Base-by-base conservation (phyloP, 2,888 invertebrate genomes). In the Agrotis clavis region DNA sequence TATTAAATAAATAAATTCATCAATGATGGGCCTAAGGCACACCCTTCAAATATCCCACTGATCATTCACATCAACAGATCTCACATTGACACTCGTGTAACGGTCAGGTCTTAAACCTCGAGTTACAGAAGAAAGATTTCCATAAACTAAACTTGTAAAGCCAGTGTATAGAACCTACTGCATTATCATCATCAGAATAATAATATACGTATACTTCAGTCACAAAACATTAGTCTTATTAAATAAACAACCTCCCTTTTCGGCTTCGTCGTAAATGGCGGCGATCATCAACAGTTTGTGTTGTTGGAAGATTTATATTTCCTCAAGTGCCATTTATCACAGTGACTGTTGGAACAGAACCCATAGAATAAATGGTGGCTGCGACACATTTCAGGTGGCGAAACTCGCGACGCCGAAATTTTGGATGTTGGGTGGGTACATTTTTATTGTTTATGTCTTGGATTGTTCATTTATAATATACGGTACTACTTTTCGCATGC, bases 271-370 rank as follows among this genome's bases (percentile, higher is more conserved):
- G 59, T 67, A 25, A 53, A 77, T 61, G 70, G 64, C 16, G 14
- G 53, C 56, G 21, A 64, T 71, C 61, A 66, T 71, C 50, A 79
- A 81, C 71, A 48, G 54, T 81, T 69, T 35, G 51, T 21, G 69
- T 61, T 64, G 51, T 30, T 61, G 50, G 19, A 48, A 50, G 70
- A 61, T 19, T 41, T 41, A 61, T 76, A 81, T 76, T 65, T 81
- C 77, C 69, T 50, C 56, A 77, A 67, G 62, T 35, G 54, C 63
- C 13, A 77, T 77, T 64, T 60, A 61, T 81, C 77, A 81, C 53
- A 41, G 50, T 7, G 60, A 60, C 81, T 18, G 35, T n/a, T 57
- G 62, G 63, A 50, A 63, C 50, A 41, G 51, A 59, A 48, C 41
- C 41, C 30, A 11, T 81, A 35, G 53, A 64, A 77, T 81, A 77